These are phyloP conservation scores for Poeciliopsis turrubarensis DNA, from an alignment of 2,113 vertebrate genomes.

Conservation along the genomic window DNA sequence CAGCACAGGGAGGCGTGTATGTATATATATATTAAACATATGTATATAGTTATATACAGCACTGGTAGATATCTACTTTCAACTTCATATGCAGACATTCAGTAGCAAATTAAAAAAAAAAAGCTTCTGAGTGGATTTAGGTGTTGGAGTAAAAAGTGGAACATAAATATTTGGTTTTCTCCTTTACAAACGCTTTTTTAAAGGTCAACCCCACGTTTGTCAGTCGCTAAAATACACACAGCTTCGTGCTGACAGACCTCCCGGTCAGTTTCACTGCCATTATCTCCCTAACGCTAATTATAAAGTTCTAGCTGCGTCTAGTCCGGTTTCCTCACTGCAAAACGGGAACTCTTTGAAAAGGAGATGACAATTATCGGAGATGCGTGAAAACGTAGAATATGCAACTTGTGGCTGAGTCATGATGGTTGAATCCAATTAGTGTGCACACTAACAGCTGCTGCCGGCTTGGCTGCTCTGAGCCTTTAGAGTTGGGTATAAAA, in stretches of 20 bases:
- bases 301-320: conserved; percentile 19
- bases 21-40: no score
- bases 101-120: no score
- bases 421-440: conserved; percentile 20
- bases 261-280: conserved; percentile 29
- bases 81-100: no score
- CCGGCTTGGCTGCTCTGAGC: conserved; percentile 7
- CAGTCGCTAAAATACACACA: conserved; percentile 10
- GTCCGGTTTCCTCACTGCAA: conserved; percentile 5
- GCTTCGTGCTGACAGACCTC: conserved; percentile 6
- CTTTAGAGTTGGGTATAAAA: conserved; percentile 4
- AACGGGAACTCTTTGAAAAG: conserved; percentile 25
- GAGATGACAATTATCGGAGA: conserved; percentile 11
- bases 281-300: conserved; percentile 25
- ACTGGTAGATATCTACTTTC: no score
- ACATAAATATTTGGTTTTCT: not conserved
- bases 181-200: conserved; percentile 3
- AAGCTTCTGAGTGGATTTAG: no score
- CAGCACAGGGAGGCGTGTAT: no score
- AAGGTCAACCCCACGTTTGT: conserved; percentile 34
- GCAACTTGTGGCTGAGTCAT: not conserved
- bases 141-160: no score
- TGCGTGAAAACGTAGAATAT: conserved; percentile 18
- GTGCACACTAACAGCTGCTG: not conserved
- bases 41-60: no score